Conservation (phyloP, 53 echinoderm and acorn worm species). For the Astropecten irregularis region DNA sequence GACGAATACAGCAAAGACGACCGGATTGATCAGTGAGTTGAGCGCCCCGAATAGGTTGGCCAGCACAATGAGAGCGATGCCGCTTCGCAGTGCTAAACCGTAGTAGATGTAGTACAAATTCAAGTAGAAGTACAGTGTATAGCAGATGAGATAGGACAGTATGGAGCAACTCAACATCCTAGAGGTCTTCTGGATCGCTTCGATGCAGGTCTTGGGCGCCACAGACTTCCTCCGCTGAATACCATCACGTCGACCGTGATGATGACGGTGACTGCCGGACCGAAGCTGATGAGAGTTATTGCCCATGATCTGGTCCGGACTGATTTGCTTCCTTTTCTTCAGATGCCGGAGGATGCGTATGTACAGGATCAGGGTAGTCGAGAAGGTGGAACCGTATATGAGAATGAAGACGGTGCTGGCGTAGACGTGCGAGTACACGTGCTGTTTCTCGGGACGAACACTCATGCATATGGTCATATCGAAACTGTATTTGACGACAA, state of each 20-base stretch:
- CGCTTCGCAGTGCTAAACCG: slow-evolving; percentile 64
- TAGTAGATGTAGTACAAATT: slow-evolving; percentile 87
- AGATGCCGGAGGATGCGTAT: slow-evolving; percentile 72
- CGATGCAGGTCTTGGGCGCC: slow-evolving; percentile 17
- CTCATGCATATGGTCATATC: slow-evolving; percentile 76
- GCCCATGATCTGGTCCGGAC: slow-evolving; percentile 6
- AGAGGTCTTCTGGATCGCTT: slow-evolving; percentile 62
- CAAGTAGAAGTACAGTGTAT: slow-evolving; percentile 88
- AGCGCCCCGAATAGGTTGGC: slow-evolving; percentile 86
- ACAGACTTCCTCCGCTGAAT: background rate
- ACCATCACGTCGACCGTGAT: background rate
- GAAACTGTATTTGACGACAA: slow-evolving; percentile 27
- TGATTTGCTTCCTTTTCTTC: slow-evolving; percentile 12
- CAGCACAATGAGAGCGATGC: slow-evolving; percentile 69
- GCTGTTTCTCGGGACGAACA: slow-evolving; percentile 66
- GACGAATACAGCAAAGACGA: slow-evolving; percentile 66
- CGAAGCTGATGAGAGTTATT: too few relatives aligned
- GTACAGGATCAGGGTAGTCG: slow-evolving; percentile 73
- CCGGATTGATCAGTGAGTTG: slow-evolving; percentile 81
- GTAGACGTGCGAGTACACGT: slow-evolving; percentile 71
- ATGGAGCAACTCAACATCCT: slow-evolving; percentile 75
- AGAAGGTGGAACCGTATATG: slow-evolving; percentile 76
- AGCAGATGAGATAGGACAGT: slow-evolving; percentile 76
- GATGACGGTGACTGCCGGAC: background rate
- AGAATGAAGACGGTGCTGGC: slow-evolving; percentile 75